Evolutionary conservation across 1,140 invertebrate genomes (phyloP).

Genomic region (Trachelipus rathkii): DNA sequence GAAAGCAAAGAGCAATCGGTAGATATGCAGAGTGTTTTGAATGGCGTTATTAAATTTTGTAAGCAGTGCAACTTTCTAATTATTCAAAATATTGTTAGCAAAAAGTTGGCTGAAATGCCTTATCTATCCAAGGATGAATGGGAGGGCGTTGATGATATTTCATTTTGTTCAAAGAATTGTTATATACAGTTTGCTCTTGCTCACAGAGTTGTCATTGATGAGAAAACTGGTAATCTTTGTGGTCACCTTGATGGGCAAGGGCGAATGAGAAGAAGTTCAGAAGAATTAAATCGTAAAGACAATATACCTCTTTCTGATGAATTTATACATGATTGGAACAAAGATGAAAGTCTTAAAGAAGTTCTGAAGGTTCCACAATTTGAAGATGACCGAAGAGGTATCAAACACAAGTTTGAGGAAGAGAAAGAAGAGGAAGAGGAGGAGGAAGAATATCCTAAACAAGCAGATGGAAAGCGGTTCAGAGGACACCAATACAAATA

Average conservation of each 20-base stretch:
- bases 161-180: slow-evolving; percentile 45
- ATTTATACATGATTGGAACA: slow-evolving; percentile 33
- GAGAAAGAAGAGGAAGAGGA: slow-evolving; percentile 39
- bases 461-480: slow-evolving; percentile 63
- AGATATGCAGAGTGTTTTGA: slow-evolving; percentile 84
- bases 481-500: slow-evolving; percentile 68
- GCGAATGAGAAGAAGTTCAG: slow-evolving; percentile 29
- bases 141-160: slow-evolving; percentile 47
- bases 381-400: slow-evolving; percentile 25
- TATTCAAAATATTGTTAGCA: slow-evolving; percentile 62
- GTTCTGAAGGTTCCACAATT: slow-evolving; percentile 32
- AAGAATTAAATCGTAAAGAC: slow-evolving; percentile 35
- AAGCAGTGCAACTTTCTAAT: slow-evolving; percentile 86
- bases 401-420: slow-evolving; percentile 27
- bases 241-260: slow-evolving; percentile 12
- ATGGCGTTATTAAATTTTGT: slow-evolving; percentile 80
- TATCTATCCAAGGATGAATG: slow-evolving; percentile 52
- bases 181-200: slow-evolving; percentile 43
- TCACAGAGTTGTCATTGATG: slow-evolving; percentile 29
- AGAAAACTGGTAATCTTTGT: slow-evolving; percentile 22
- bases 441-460: slow-evolving; percentile 49
- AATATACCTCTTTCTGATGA: slow-evolving; percentile 31
- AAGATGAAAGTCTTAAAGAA: slow-evolving; percentile 42
- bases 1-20: slow-evolving; percentile 75
- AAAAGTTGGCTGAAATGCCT: slow-evolving; percentile 42